Conservation (phyloP, 2,888 invertebrate species). For the Papilio demoleus region DNA sequence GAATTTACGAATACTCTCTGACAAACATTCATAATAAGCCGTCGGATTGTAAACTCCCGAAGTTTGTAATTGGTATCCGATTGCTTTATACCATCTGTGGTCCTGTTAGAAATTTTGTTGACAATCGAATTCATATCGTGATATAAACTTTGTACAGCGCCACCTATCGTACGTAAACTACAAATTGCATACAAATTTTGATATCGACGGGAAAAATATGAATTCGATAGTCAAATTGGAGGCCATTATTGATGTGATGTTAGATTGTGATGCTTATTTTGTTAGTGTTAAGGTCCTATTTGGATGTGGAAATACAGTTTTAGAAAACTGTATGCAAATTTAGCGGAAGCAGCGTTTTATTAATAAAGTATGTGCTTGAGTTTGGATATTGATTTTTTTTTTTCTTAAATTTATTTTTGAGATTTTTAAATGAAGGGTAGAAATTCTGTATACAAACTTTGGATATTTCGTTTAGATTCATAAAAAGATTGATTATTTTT, state of each 20-base stretch:
- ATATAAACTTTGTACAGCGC: no score
- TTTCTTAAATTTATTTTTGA: slow-evolving; percentile 16
- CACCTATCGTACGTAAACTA: no score
- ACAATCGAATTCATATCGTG: no score
- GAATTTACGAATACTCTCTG: no score
- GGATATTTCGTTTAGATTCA: no score
- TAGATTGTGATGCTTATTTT: slow-evolving; percentile 31
- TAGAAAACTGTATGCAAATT: slow-evolving; percentile 32
- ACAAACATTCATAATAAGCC: neutral
- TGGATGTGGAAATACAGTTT: slow-evolving; percentile 23
- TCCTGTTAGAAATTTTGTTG: no score
- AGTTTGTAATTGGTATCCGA: neutral
- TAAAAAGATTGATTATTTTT: no score
- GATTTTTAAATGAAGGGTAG: neutral
- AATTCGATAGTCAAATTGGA: no score
- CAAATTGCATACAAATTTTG: no score
- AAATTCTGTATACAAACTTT: no score
- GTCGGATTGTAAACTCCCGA: neutral
- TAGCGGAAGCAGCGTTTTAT: slow-evolving; percentile 7
- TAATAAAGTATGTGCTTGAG: slow-evolving; percentile 34
- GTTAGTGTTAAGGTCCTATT: slow-evolving; percentile 30
- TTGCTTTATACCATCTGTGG: neutral
- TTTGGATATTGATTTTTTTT: slow-evolving; percentile 34
- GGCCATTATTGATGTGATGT: slow-evolving; percentile 25
- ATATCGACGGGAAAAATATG: no score